phyloP scores from a whole-genome alignment of 2,797 vertebrate species.

The Spheniscus humboldti region DNA sequence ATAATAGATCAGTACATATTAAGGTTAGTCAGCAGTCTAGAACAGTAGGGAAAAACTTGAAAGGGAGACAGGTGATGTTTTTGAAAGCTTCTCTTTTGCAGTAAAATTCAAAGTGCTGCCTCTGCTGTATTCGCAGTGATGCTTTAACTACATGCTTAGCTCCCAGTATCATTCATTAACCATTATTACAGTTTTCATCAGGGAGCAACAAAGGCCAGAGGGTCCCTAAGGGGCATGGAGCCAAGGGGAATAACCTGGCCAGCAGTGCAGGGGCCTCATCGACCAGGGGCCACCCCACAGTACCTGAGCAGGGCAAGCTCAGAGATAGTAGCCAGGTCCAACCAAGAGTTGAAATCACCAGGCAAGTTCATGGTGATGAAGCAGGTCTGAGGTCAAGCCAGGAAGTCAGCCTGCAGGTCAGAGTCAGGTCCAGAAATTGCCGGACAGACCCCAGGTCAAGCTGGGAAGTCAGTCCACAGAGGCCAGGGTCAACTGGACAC shows the following conservation, averaged over 20 bases:
- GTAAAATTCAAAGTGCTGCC: not conserved
- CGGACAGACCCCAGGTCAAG: not conserved
- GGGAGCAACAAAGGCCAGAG: not conserved
- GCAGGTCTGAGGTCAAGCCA: not conserved
- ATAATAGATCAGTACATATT: not conserved
- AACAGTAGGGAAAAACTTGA: not conserved
- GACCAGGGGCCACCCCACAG: not conserved
- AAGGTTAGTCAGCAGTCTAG: not conserved
- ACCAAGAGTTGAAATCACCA: not conserved
- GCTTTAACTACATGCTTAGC: not conserved
- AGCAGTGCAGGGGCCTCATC: not conserved
- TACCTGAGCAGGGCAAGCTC: not conserved
- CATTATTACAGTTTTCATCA: not conserved
- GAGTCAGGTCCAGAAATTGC: not conserved
- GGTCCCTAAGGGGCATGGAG: not conserved
- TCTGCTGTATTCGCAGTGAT: not conserved
- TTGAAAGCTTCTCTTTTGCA: not conserved
- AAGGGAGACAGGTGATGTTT: not conserved
- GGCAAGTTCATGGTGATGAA: not conserved
- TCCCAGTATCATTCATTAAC: not conserved
- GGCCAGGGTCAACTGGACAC: not conserved
- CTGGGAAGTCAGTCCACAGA: not conserved
- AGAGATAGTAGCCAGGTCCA: not conserved
- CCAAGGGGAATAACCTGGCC: not conserved
- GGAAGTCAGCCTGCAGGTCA: not conserved